Base-by-base conservation (phyloP, 2,888 invertebrate genomes). In the Andrena minutula region DNA sequence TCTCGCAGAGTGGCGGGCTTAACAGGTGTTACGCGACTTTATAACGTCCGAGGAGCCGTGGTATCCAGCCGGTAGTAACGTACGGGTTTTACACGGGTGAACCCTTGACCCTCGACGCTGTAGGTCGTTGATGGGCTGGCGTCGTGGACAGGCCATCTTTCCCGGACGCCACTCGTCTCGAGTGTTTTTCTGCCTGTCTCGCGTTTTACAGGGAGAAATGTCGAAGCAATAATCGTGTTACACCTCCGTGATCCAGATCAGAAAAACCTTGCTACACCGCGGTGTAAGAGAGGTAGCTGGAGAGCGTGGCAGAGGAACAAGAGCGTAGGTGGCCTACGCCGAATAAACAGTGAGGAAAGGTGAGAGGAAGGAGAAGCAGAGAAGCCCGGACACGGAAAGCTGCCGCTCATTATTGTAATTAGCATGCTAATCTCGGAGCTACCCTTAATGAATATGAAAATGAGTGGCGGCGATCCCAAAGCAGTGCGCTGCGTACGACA, bases 1-100 rank as follows among this genome's bases (percentile, higher is more conserved):
- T 73, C 78, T 47, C 71, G 26, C 61, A 20, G 28, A 65, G 78
- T 70, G 49, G 75, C 53, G 73, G 64, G 58, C 74, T 82, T 88
- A 88, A 87, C 88, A 88, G 88, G 88, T 88, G 88, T 88, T 88
- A 83, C 79, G 78, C 75, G 85, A 88, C 75, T 88, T 88, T 86
- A 88, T 85, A 85, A 88, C 86, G 76, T 77, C 56, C 75, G 64
- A 60, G 70, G 75, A 69, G 68, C 88, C 82, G 72, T 12, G 84
- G 82, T 86, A 86, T 81, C 87, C 82, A 71, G 83, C 73, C 89
- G 89, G 92, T 91, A 91, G 91, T 92, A 92, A 93, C 88, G 89
- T 90, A 83, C 85, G 79, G 87, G 89, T 88, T 91, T 92, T 92
- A 92, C 91, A 89, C 86, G 88, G 84, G 74, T 89, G 92, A 92